Percentiles rank a stretch among this genome's conserved stretches.
phyloP scores from a whole-genome alignment of 2,888 invertebrate genomes.

The Ophonus ardosiacus region DNA sequence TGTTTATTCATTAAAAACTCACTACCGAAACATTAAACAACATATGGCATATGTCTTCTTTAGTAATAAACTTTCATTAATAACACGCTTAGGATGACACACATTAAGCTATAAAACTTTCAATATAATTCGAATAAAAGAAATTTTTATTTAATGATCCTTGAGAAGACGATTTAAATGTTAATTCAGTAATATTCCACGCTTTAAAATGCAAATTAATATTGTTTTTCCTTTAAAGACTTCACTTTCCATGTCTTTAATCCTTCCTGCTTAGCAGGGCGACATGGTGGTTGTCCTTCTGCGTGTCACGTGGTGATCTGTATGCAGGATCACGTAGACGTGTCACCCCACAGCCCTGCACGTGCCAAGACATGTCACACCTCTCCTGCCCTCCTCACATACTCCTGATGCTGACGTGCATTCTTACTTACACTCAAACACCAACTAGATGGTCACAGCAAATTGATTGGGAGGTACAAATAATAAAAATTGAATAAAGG shows the following conservation, averaged over 20 bases:
- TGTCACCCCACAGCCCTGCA: conserved; percentile 42
- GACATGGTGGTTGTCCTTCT: no score
- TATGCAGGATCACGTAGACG: conserved; percentile 35
- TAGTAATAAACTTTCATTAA: no score
- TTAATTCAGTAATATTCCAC: neutral
- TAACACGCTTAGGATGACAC: no score
- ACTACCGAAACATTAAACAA: no score
- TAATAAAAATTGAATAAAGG: neutral
- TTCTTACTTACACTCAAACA: conserved; percentile 1
- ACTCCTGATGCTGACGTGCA: conserved; percentile 10
- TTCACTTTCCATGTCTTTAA: neutral
- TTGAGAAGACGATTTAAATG: no score
- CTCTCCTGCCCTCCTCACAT: neutral
- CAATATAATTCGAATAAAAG: no score
- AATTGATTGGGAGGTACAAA: neutral
- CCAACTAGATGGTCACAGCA: neutral
- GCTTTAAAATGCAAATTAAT: neutral
- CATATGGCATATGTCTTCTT: no score
- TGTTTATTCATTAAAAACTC: no score
- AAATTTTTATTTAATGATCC: no score
- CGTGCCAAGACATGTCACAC: conserved; percentile 41
- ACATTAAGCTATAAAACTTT: no score
- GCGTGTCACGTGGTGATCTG: conserved; percentile 22
- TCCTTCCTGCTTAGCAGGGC: neutral
- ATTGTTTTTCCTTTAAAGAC: neutral